Conservation (phyloP, 2,888 invertebrate species). For the Salpingus planirostris region DNA sequence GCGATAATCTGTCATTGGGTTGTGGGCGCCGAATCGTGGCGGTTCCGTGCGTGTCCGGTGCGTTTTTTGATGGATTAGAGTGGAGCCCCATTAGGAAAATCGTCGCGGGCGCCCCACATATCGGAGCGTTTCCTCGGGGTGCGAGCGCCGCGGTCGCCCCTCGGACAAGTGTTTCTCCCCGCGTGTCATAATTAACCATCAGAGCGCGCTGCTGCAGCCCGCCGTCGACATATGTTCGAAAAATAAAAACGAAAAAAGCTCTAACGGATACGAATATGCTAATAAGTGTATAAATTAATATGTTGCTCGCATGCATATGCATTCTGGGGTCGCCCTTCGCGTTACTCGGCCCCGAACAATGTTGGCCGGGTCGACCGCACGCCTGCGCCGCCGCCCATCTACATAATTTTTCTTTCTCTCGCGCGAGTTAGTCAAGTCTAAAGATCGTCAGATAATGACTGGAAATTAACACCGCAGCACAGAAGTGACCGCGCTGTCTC, state of each 20-base stretch:
- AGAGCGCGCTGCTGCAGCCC: too few relatives aligned
- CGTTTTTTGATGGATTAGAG: too few relatives aligned
- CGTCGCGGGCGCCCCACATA: too few relatives aligned
- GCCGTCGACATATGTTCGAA: slow-evolving; percentile 42
- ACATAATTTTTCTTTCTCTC: slow-evolving; percentile 45
- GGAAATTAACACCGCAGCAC: slow-evolving; percentile 43
- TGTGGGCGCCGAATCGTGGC: too few relatives aligned
- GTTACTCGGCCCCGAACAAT: slow-evolving; percentile 33
- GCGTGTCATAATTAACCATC: slow-evolving; percentile 40
- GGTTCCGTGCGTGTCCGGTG: too few relatives aligned
- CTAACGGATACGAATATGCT: slow-evolving; percentile 46
- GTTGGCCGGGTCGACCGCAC: slow-evolving; percentile 24
- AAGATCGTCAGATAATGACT: slow-evolving; percentile 44
- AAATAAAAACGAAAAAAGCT: too few relatives aligned
- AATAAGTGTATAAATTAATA: slow-evolving; percentile 46
- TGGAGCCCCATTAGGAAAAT: too few relatives aligned
- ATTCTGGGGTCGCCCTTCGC: slow-evolving; percentile 32
- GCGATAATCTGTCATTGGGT: too few relatives aligned
- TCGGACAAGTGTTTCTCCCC: slow-evolving; percentile 24
- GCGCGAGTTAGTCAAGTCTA: slow-evolving; percentile 44
- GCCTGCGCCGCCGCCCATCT: slow-evolving; percentile 32
- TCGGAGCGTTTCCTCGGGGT: too few relatives aligned
- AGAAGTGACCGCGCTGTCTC: slow-evolving; percentile 23
- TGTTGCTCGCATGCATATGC: slow-evolving; percentile 45
- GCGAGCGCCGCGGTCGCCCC: too few relatives aligned